A percentile compares a stretch with the other conserved stretches of the same genome.
Conservation (phyloP, 2,797 vertebrate genomes). For the Catamblyrhynchus diadema region DNA sequence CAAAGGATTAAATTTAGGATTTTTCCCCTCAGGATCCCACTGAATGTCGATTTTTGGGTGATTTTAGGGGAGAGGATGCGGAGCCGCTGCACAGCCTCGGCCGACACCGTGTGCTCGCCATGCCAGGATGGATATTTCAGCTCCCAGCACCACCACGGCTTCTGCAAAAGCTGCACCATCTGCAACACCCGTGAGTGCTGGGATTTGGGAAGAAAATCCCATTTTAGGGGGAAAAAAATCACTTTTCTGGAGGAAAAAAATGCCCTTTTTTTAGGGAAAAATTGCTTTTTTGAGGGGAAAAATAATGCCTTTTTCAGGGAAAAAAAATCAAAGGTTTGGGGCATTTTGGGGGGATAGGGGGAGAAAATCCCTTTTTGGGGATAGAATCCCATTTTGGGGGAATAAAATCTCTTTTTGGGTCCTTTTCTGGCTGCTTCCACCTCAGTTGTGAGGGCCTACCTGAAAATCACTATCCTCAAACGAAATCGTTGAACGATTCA, state of each 20-base stretch:
- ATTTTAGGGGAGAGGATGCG: neutral
- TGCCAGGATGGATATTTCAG: conserved; percentile 51
- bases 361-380: neutral
- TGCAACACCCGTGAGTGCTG: neutral
- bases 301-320: neutral
- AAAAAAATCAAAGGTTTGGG: neutral
- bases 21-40: neutral
- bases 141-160: neutral
- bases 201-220: neutral
- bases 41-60: no score
- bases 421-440: neutral
- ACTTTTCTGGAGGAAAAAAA: neutral
- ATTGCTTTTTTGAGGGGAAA: no score
- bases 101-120: neutral
- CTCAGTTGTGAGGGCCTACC: neutral
- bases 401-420: neutral
- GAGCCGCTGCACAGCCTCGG: neutral
- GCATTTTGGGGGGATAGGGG: neutral
- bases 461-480: neutral
- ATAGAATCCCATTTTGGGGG: no score
- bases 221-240: neutral
- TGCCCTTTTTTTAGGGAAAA: neutral
- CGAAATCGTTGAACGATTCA: rapidly evolving
- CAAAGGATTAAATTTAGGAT: neutral
- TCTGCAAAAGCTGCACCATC: neutral